Percentiles rank a stretch among this genome's conserved stretches.
These are phyloP conservation scores for Penaeus monodon DNA, from an alignment of 2,888 invertebrate genomes.

Conservation along the genomic window DNA sequence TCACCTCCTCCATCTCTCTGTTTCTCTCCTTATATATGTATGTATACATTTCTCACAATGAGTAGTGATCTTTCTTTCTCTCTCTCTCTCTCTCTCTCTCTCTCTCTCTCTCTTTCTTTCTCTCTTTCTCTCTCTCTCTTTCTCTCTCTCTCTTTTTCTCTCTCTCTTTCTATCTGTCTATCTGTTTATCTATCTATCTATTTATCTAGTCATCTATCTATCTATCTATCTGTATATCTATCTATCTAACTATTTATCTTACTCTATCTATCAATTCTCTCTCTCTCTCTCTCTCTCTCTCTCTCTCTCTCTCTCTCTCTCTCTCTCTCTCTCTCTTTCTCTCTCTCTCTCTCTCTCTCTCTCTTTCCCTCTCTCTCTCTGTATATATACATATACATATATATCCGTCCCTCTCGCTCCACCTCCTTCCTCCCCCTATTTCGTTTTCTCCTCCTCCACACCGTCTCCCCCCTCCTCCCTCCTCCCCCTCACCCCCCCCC, in stretches of 20 bases:
- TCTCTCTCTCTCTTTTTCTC: background rate
- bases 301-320: background rate
- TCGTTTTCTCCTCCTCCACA: background rate
- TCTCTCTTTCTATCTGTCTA: background rate
- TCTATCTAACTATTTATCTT: background rate
- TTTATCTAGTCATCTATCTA: background rate
- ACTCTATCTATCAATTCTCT: background rate
- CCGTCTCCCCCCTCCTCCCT: too few relatives aligned
- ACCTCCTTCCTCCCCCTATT: background rate
- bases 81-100: too few relatives aligned
- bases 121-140: background rate
- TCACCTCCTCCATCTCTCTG: too few relatives aligned
- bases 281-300: too few relatives aligned
- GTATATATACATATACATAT: background rate
- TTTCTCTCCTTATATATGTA: too few relatives aligned
- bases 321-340: background rate
- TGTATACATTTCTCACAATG: too few relatives aligned
- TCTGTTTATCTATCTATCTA: constrained; percentile 4
- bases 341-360: background rate
- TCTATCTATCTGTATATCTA: constrained; percentile 4
- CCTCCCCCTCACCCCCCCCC: too few relatives aligned
- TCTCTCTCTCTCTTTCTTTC: background rate
- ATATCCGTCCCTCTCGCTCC: background rate
- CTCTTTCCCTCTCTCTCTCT: background rate
- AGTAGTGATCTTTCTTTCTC: too few relatives aligned